phyloP scores from a whole-genome alignment of 2,113 vertebrate species.

The Indri indri region DNA sequence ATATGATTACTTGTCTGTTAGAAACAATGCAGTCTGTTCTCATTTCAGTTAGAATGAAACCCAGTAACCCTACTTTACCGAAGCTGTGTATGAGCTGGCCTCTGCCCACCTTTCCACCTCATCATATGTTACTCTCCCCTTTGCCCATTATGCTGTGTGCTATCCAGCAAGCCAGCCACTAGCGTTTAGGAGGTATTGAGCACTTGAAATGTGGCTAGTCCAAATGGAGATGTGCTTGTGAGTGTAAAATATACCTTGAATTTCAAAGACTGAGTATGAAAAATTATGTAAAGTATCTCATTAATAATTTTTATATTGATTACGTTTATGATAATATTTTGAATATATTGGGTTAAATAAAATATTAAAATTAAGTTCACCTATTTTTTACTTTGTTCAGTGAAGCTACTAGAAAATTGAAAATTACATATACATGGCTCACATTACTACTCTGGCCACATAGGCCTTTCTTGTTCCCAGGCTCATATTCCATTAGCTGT shows the following conservation, averaged over 20 bases:
- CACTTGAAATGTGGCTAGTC: background rate
- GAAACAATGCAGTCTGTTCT: background rate
- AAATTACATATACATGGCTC: background rate
- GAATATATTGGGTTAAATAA: background rate
- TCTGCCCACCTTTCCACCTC: background rate
- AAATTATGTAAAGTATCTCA: background rate
- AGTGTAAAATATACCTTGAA: background rate
- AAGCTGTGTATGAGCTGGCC: background rate
- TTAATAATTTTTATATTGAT: conserved; percentile 12
- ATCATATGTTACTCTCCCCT: background rate
- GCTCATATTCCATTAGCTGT: background rate
- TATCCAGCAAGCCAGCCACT: background rate
- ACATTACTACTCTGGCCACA: background rate
- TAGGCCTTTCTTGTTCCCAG: background rate
- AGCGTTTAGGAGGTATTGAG: background rate
- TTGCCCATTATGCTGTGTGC: background rate
- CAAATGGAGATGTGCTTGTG: background rate
- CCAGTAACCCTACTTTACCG: background rate
- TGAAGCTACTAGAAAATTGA: conserved; percentile 7
- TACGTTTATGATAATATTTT: conserved; percentile 25
- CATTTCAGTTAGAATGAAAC: background rate
- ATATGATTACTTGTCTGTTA: background rate
- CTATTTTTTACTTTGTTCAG: background rate
- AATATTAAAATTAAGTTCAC: conserved; percentile 4
- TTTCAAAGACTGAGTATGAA: conserved; percentile 6